Evolutionary conservation across 2,113 vertebrate species (phyloP).

Genomic region (Brachypodius melanocephalos): DNA sequence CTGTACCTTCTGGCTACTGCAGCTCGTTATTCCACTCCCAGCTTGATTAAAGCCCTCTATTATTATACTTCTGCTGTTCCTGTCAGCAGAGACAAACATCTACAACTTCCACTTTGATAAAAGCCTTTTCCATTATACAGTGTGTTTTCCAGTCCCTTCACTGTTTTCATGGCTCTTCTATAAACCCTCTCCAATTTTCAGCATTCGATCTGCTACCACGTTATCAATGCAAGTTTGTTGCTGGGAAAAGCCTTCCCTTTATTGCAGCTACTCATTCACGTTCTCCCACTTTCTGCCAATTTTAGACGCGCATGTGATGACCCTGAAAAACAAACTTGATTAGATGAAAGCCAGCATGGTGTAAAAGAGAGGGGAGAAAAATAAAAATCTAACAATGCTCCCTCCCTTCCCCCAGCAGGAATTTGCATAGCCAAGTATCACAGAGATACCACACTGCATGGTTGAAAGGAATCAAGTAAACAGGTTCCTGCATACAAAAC

Average conservation of each 20-base stretch:
- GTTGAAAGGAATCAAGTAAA: background rate
- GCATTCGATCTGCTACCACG: background rate
- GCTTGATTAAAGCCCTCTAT: conserved; percentile 18
- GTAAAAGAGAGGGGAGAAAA: background rate
- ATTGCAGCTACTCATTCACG: conserved; percentile 25
- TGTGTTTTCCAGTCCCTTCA: conserved; percentile 35
- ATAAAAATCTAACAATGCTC: background rate
- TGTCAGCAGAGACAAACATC: conserved; percentile 54
- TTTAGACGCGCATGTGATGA: conserved; percentile 29
- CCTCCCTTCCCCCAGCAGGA: background rate
- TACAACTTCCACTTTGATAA: conserved; percentile 34
- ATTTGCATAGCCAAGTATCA: background rate
- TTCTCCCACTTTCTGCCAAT: conserved; percentile 31
- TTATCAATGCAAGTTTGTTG: conserved; percentile 12
- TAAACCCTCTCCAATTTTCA: conserved; percentile 35
- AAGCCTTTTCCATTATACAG: conserved; percentile 3
- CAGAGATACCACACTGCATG: background rate
- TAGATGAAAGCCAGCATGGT: background rate
- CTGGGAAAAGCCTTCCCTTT: conserved; percentile 49
- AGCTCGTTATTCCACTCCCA: conserved; percentile 28
- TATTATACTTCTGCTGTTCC: conserved; percentile 47
- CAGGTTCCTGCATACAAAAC: background rate
- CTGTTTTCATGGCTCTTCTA: conserved; percentile 13
- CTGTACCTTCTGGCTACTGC: conserved; percentile 35
- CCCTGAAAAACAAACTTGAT: conserved; percentile 27